A percentile compares a stretch with the other conserved stretches of the same genome.
Evolutionary conservation across 2,113 vertebrate species (phyloP).

Genomic region (Macrotus californicus): DNA sequence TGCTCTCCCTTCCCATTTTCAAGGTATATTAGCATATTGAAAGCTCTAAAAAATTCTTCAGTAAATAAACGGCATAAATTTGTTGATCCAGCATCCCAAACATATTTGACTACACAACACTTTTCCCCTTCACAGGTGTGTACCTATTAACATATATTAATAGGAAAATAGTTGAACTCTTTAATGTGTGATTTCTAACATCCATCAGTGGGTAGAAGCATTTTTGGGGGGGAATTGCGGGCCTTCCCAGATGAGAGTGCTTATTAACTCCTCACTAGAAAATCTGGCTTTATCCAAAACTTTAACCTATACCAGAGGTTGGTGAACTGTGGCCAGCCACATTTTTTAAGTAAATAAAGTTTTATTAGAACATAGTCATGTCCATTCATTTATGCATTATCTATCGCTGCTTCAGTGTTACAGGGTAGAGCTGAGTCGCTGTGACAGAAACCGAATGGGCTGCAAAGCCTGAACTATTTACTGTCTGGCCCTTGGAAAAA

Average conservation of each 20-base stretch:
- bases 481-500: not conserved
- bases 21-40: not conserved
- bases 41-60: not conserved
- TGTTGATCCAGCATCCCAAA: not conserved
- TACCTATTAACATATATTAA: not conserved
- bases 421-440: not conserved
- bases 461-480: not conserved
- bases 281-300: not conserved
- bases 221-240: not conserved
- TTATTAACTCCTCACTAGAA: not conserved
- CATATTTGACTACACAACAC: not conserved
- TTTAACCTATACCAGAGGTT: not conserved
- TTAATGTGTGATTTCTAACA: not conserved
- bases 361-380: not conserved
- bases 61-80: not conserved
- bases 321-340: not conserved
- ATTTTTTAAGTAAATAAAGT: not conserved
- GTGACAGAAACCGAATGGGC: not conserved
- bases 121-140: not conserved
- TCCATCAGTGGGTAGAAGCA: not conserved
- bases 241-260: not conserved
- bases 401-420: not conserved
- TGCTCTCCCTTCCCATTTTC: not conserved
- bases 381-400: not conserved
- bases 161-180: not conserved